A percentile compares a stretch with the other conserved stretches of the same genome.
Conservation (phyloP, 1,140 invertebrate species). For the Listronotus bonariensis region DNA sequence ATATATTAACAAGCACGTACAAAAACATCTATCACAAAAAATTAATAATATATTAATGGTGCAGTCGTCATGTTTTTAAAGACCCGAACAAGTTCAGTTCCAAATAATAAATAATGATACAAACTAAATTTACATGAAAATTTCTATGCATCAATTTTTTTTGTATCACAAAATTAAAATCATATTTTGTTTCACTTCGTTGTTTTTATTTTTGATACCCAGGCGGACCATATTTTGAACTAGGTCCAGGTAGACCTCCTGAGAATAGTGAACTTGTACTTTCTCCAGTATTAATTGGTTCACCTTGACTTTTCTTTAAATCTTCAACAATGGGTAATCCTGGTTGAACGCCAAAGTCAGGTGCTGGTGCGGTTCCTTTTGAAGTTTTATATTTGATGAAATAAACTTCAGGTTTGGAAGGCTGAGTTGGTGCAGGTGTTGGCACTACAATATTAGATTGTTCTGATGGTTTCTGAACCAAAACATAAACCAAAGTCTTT, state of each 20-base stretch:
- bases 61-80: no score
- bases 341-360: neutral
- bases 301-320: neutral
- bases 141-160: no score
- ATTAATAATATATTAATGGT: no score
- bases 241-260: neutral
- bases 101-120: no score
- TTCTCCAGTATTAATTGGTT: slow-evolving; percentile 19
- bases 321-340: slow-evolving; percentile 6
- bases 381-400: slow-evolving; percentile 83
- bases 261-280: slow-evolving; percentile 29
- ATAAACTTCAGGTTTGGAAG: slow-evolving; percentile 83
- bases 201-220: slow-evolving; percentile 19
- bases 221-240: slow-evolving; percentile 20
- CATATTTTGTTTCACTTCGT: no score
- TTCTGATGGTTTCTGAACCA: slow-evolving; percentile 85
- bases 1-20: no score
- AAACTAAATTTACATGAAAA: no score
- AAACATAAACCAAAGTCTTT: slow-evolving; percentile 85
- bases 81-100: no score
- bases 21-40: no score
- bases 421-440: slow-evolving; percentile 76
- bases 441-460: slow-evolving; percentile 77
- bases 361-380: slow-evolving; percentile 38
- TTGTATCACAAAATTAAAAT: no score